phyloP scores from a whole-genome alignment of 2,113 vertebrate genomes.

The Nothoprocta perdicaria region DNA sequence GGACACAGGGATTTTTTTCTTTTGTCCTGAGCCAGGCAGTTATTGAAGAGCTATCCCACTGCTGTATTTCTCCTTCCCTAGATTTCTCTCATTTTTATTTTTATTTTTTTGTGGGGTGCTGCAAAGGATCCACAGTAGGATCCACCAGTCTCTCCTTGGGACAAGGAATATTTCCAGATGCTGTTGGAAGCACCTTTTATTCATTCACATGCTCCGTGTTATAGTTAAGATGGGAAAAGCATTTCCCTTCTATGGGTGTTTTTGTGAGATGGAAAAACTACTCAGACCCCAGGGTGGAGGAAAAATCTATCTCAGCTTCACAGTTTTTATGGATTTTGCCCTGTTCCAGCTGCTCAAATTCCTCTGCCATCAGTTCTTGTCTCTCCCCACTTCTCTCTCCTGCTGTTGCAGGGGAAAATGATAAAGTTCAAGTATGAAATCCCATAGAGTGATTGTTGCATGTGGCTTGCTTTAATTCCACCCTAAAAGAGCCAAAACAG shows the following conservation, averaged over 20 bases:
- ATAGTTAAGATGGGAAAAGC: slow-evolving; percentile 14
- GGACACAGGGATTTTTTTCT: neutral
- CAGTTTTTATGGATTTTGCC: slow-evolving; percentile 10
- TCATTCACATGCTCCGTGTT: slow-evolving; percentile 18
- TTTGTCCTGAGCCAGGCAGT: neutral
- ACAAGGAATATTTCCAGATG: slow-evolving; percentile 48
- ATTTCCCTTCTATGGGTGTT: slow-evolving; percentile 16
- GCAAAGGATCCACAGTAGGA: neutral
- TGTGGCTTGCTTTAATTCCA: neutral
- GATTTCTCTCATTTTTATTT: neutral
- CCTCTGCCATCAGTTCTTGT: slow-evolving; percentile 3
- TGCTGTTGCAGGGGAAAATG: neutral
- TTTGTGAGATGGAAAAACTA: slow-evolving; percentile 42
- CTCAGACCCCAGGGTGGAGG: neutral
- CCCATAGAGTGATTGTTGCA: neutral
- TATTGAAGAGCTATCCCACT: neutral
- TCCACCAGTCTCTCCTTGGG: neutral
- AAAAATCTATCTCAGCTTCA: neutral
- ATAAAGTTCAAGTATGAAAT: neutral
- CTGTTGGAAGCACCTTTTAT: slow-evolving; percentile 50
- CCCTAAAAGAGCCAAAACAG: neutral
- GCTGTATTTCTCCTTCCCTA: neutral
- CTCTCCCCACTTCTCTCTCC: neutral
- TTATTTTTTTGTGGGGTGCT: neutral
- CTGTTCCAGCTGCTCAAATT: slow-evolving; percentile 29